These are phyloP conservation scores for Agrilus planipennis DNA, from an alignment of 1,140 invertebrate genomes.

Conservation along the genomic window DNA sequence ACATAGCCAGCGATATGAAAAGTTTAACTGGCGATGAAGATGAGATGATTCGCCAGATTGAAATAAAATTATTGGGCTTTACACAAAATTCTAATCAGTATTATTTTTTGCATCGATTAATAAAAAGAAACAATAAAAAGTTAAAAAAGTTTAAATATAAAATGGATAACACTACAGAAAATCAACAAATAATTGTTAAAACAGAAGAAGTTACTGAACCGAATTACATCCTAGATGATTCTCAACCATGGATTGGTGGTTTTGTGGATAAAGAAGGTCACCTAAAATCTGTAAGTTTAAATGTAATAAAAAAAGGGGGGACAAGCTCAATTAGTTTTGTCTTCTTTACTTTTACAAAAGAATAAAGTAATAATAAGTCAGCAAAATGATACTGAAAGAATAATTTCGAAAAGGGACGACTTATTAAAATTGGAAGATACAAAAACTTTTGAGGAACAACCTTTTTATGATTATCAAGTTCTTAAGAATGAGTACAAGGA, in stretches of 20 bases:
- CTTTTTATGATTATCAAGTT: conserved; percentile 21
- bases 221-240: conserved; percentile 17
- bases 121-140: neutral
- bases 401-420: too few species aligned
- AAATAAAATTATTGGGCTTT: conserved; percentile 12
- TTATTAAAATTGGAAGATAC: too few species aligned
- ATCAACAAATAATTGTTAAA: neutral
- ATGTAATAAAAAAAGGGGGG: neutral
- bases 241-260: conserved; percentile 18
- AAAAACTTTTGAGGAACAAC: neutral
- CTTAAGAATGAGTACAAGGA: conserved; percentile 25
- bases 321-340: neutral
- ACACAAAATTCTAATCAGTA: conserved; percentile 16
- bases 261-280: conserved; percentile 18
- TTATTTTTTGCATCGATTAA: conserved; percentile 17
- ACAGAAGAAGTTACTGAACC: conserved; percentile 11
- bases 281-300: conserved; percentile 2
- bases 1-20: conserved; percentile 20
- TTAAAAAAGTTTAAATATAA: neutral
- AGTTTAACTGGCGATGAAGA: conserved; percentile 23
- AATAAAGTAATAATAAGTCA: too few species aligned
- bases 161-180: neutral
- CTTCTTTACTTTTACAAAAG: too few species aligned
- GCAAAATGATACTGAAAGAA: too few species aligned
- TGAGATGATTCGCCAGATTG: conserved; percentile 24